A percentile compares a stretch with the other conserved stretches of the same genome.
phyloP scores from a whole-genome alignment of 2,888 invertebrate species.

The Zygaena filipendulae region DNA sequence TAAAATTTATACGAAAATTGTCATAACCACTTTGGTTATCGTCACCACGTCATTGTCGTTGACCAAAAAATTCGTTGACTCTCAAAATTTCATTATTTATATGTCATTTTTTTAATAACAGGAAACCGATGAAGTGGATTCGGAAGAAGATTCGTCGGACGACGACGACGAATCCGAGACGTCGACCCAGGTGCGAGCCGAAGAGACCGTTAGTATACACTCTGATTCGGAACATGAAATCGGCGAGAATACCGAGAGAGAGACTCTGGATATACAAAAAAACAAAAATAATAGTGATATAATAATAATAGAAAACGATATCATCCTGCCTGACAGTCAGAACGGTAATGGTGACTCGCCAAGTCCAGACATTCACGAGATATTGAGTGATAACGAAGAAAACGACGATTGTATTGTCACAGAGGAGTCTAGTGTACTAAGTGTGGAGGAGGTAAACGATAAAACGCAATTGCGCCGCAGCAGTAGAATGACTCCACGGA shows the following conservation, averaged over 20 bases:
- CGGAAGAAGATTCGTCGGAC: constrained; percentile 21
- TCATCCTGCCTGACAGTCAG: constrained; percentile 22
- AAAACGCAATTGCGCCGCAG: constrained; percentile 35
- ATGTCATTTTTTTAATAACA: no score
- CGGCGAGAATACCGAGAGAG: constrained; percentile 30
- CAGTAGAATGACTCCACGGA: constrained; percentile 59
- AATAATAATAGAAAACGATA: constrained; percentile 30
- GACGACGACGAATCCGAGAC: constrained; percentile 27
- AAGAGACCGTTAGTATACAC: constrained; percentile 46
- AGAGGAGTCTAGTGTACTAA: constrained; percentile 24
- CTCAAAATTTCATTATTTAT: no score
- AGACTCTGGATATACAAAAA: no score
- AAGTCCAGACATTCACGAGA: constrained; percentile 47
- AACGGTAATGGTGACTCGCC: constrained; percentile 28
- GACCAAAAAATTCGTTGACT: no score
- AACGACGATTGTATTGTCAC: constrained; percentile 55
- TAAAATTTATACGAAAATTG: no score
- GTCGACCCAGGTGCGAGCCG: constrained; percentile 26
- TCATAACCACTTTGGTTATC: no score
- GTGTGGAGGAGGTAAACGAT: no score
- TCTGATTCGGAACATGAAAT: constrained; percentile 40
- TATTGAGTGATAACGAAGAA: constrained; percentile 60
- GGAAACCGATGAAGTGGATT: constrained; percentile 29
- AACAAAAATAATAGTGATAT: constrained; percentile 28
- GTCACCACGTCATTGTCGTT: no score